Percentiles rank a stretch among this genome's conserved stretches.
phyloP scores from a whole-genome alignment of 2,888 invertebrate genomes.

The Steinernema carpocapsae region DNA sequence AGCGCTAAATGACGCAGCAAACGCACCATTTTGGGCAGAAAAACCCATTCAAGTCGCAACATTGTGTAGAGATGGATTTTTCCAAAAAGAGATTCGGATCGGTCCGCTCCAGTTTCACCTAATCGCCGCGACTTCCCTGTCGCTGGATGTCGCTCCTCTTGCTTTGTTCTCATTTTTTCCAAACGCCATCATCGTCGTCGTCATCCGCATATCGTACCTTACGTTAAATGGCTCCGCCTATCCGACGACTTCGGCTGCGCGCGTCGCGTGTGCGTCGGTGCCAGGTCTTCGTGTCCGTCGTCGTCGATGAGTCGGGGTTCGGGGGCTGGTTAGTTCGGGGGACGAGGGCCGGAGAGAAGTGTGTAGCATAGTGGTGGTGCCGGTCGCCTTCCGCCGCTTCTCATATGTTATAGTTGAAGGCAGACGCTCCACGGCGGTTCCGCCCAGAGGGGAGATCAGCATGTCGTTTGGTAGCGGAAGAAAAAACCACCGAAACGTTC shows the following conservation, averaged over 20 bases:
- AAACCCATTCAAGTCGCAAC: neutral
- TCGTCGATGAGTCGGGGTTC: conserved; percentile 6
- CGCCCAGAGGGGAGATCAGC: conserved; percentile 21
- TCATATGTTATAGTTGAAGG: conserved; percentile 29
- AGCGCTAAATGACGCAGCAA: no score
- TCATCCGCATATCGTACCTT: conserved; percentile 32
- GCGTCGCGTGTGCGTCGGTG: conserved; percentile 32
- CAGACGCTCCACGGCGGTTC: neutral
- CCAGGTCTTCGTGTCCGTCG: no score
- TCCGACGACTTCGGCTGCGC: conserved; percentile 19
- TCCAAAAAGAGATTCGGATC: conserved; percentile 12
- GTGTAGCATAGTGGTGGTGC: conserved; percentile 29
- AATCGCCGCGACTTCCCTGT: conserved; percentile 13
- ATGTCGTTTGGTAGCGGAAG: conserved; percentile 24
- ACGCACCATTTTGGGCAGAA: no score
- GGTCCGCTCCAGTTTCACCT: conserved; percentile 18
- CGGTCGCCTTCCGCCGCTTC: conserved; percentile 32
- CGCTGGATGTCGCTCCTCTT: conserved; percentile 11
- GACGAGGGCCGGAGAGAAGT: conserved; percentile 24
- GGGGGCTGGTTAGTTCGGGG: conserved; percentile 23
- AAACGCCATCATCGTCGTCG: neutral
- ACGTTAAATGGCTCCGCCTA: conserved; percentile 25
- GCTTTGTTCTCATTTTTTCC: conserved; percentile 28
- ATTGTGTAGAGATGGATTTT: neutral
- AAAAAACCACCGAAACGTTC: conserved; percentile 13